phyloP scores from a whole-genome alignment of 2,113 vertebrate species.

The Corvus moneduloides region DNA sequence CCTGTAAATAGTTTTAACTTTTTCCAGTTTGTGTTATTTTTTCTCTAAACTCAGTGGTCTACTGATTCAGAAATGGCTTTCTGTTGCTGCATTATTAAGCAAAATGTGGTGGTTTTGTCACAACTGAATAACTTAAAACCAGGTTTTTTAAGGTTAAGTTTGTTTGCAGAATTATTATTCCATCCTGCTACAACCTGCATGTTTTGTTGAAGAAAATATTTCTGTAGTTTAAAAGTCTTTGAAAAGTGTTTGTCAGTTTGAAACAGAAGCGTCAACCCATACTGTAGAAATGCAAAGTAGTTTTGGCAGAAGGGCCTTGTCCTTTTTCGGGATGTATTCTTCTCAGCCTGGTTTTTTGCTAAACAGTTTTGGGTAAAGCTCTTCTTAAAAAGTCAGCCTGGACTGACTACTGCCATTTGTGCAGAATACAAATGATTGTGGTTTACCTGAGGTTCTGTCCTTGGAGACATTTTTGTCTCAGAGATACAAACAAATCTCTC shows the following conservation, averaged over 20 bases:
- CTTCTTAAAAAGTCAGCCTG: neutral
- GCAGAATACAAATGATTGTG: neutral
- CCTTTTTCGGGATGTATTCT: neutral
- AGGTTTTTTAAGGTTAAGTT: neutral
- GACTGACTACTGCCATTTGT: neutral
- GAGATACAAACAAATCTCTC: neutral
- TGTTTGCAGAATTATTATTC: neutral
- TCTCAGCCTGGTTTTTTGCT: neutral
- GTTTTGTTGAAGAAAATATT: neutral
- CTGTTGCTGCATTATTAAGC: neutral
- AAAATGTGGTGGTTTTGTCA: neutral
- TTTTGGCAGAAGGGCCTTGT: neutral
- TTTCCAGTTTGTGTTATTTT: neutral
- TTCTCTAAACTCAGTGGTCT: neutral
- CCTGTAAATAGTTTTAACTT: neutral
- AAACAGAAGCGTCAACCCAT: neutral
- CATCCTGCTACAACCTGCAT: neutral
- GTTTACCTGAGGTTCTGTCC: conserved; percentile 18
- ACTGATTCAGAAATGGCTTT: neutral
- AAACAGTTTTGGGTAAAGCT: neutral
- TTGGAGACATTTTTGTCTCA: neutral
- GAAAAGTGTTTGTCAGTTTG: neutral
- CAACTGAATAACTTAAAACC: neutral
- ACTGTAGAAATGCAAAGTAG: neutral
- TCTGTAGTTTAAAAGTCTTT: neutral